A percentile compares a stretch with the other conserved stretches of the same genome.
These are phyloP conservation scores for Leucosticte australis DNA, from an alignment of 2,113 vertebrate species.

Conservation along the genomic window DNA sequence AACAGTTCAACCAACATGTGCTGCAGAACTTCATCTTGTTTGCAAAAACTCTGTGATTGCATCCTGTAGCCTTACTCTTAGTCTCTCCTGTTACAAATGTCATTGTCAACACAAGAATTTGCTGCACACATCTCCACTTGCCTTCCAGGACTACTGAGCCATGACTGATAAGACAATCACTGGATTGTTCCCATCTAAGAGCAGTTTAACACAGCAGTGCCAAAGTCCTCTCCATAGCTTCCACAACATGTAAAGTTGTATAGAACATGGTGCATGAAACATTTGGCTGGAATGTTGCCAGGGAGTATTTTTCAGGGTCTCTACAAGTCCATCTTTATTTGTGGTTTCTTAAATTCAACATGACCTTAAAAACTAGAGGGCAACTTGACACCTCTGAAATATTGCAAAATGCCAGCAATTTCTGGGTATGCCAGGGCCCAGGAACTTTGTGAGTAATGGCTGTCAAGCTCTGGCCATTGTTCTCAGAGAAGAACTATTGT, in stretches of 20 bases:
- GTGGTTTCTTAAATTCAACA: not conserved
- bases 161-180: not conserved
- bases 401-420: not conserved
- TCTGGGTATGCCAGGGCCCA: not conserved
- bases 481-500: not conserved
- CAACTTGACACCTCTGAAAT: not conserved
- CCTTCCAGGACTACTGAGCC: not conserved
- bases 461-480: not conserved
- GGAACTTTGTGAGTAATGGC: not conserved
- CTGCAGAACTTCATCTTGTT: not conserved
- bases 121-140: not conserved
- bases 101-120: not conserved
- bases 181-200: not conserved
- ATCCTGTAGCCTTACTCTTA: not conserved
- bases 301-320: not conserved
- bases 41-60: not conserved
- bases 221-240: not conserved
- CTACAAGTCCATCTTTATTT: not conserved
- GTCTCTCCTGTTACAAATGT: not conserved
- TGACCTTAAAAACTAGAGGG: not conserved
- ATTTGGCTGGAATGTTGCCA: not conserved
- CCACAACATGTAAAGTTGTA: rapidly evolving
- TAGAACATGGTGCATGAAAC: not conserved
- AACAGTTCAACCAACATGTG: not conserved
- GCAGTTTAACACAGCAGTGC: not conserved